These are phyloP conservation scores for Plagiodera versicolora DNA, from an alignment of 2,888 invertebrate genomes.

Conservation along the genomic window DNA sequence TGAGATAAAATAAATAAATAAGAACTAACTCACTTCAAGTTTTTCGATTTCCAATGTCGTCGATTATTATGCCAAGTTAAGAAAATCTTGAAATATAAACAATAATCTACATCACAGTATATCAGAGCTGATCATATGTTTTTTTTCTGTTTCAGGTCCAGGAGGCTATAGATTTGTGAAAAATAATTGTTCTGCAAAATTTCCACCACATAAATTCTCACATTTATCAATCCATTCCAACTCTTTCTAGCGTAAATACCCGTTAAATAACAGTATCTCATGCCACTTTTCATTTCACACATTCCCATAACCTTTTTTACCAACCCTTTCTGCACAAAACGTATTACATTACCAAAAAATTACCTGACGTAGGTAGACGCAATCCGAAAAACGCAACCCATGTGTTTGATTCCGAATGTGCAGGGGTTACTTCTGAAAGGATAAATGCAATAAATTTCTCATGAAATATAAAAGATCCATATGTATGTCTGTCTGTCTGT, in stretches of 20 bases:
- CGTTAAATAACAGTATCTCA: not conserved
- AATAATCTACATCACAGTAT: too few relatives aligned
- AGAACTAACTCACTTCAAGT: too few relatives aligned
- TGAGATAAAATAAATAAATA: too few relatives aligned
- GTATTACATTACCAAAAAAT: slow-evolving; percentile 32
- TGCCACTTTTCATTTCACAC: slow-evolving; percentile 30
- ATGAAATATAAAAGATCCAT: slow-evolving; percentile 38
- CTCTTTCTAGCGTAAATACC: not conserved
- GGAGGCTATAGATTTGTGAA: too few relatives aligned
- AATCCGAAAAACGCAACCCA: slow-evolving; percentile 24
- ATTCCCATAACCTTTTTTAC: slow-evolving; percentile 33
- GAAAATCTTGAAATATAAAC: too few relatives aligned
- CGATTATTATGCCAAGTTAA: too few relatives aligned
- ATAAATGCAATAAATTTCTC: slow-evolving; percentile 38
- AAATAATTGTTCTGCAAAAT: too few relatives aligned
- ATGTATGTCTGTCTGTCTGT: slow-evolving; percentile 31
- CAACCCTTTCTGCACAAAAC: slow-evolving; percentile 28
- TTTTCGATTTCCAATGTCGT: too few relatives aligned
- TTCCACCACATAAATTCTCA: not conserved
- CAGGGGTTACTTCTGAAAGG: slow-evolving; percentile 24
- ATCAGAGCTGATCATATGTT: too few relatives aligned
- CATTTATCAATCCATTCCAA: not conserved
- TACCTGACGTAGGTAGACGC: slow-evolving; percentile 29
- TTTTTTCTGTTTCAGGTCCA: too few relatives aligned
- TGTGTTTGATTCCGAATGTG: slow-evolving; percentile 26